A percentile compares a stretch with the other conserved stretches of the same genome.
Conservation (phyloP, 1,140 invertebrate species). For the Pteromalus puparum region DNA sequence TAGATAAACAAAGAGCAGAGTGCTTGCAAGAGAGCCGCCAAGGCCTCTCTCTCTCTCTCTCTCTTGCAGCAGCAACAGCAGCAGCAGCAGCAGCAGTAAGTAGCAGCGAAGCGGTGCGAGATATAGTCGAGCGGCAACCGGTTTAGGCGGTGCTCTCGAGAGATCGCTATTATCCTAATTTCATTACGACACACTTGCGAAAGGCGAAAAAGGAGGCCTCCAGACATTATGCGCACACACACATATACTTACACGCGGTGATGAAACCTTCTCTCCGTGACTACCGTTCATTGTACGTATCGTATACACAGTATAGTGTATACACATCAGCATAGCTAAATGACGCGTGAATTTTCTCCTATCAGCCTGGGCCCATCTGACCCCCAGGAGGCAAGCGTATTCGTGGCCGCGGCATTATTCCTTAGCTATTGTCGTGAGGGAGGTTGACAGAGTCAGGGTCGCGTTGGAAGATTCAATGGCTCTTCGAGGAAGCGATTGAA, state of each 20-base stretch:
- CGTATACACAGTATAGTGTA: not conserved
- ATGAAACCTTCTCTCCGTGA: not conserved
- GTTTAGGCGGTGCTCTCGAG: not conserved
- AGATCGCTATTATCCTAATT: slow-evolving; percentile 18
- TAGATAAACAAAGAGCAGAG: not conserved
- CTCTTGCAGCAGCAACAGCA: too few species aligned
- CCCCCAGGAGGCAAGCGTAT: not conserved
- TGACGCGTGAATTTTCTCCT: not conserved
- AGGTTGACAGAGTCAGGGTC: not conserved
- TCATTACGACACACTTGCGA: slow-evolving; percentile 18
- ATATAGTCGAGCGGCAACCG: not conserved
- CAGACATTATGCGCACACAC: not conserved
- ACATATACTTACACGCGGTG: not conserved
- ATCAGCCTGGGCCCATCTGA: slow-evolving; percentile 5
- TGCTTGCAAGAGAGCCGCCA: not conserved
- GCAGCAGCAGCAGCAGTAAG: too few species aligned
- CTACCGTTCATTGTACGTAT: not conserved
- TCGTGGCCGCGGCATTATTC: not conserved
- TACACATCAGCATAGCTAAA: too few species aligned
- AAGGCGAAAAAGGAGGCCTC: slow-evolving; percentile 4
- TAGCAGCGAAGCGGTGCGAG: too few species aligned
- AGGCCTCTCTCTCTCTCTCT: not conserved
- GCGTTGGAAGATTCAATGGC: not conserved
- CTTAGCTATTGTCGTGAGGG: not conserved
- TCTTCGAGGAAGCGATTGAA: not conserved